phyloP scores from a whole-genome alignment of 2,888 invertebrate species.

The Chamaedrilus cognettii region DNA sequence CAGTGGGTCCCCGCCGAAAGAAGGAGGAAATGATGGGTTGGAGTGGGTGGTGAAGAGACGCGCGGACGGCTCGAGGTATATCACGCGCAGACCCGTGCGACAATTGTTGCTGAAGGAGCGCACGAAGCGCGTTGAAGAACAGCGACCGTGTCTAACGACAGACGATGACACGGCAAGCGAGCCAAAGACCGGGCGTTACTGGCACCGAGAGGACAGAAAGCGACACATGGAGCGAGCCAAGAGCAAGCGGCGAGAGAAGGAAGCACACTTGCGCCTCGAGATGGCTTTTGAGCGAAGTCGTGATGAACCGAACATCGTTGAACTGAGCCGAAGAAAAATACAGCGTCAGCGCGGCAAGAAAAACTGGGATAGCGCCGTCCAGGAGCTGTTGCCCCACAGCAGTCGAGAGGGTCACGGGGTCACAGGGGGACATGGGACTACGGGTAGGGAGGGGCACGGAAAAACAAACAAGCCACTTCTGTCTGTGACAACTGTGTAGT shows the following conservation, averaged over 20 bases:
- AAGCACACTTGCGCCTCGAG: conserved; percentile 44
- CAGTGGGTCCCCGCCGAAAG: not conserved
- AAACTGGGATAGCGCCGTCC: conserved; percentile 65
- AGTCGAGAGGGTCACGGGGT: conserved; percentile 41
- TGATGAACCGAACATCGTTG: conserved; percentile 58
- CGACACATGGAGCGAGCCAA: conserved; percentile 72
- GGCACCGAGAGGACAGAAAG: conserved; percentile 76
- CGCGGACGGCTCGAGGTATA: conserved; percentile 75
- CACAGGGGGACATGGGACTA: too few species aligned
- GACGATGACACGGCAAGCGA: conserved; percentile 79
- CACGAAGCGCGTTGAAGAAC: conserved; percentile 67
- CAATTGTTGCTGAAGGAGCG: conserved; percentile 70
- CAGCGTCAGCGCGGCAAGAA: conserved; percentile 64
- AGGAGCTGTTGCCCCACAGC: conserved; percentile 64
- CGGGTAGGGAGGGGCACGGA: not conserved
- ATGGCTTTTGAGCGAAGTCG: conserved; percentile 41
- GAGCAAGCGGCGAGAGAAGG: conserved; percentile 65
- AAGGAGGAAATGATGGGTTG: conserved; percentile 47
- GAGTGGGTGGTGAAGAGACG: conserved; percentile 77
- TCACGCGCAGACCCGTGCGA: conserved; percentile 72
- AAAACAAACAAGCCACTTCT: conserved; percentile 13
- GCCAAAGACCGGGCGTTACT: conserved; percentile 74
- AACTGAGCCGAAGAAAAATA: conserved; percentile 64
- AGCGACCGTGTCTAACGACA: conserved; percentile 71
- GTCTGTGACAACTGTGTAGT: conserved; percentile 21